Base-by-base conservation (phyloP, 2,888 invertebrate species). In the Hypena proboscidalis region DNA sequence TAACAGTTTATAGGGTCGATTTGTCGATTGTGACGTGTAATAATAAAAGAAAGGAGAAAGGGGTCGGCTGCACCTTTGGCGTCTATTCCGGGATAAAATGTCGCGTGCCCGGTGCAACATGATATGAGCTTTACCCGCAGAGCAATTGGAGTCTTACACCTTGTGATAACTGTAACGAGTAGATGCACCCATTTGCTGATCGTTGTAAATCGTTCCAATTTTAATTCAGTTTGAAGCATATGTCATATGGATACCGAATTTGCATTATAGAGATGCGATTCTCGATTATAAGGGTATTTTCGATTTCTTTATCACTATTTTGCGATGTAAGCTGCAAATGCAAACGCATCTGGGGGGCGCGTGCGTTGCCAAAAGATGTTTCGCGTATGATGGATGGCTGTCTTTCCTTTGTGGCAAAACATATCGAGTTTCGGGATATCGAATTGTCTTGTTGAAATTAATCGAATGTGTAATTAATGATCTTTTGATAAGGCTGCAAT, bases 1-100 rank as follows among this genome's bases (percentile, higher is more conserved):
- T 68, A 58, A 71, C 22, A 53, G 43, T 55, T 75, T 68, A 74
- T 78, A 72, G 72, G 73, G 73, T 72, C 71, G 69, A 73, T 65
- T 60, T 60, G 74, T 72, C 63, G 75, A 72, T 70, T 73, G 67
- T 69, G 66, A 63, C 55, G 63, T 59, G 53, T 70, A 70, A 77
- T 76, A 79, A 80, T 78, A 80, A 67, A 59, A 52, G 54, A 63
- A 59, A 71, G 67, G 75, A 83, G 85, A 85, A 86, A 85, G 82
- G 85, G 87, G 81, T 81, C 64, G 66, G 34, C 49, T 70, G 83
- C 85, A 85, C 87, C 85, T 87, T 87, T 76, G 52, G 44, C 61
- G 40, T 59, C 56, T 65, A 55, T 65, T 65, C 66, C 65, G 70
- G 75, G 67, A 58, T 54, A 65, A 64, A 56, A 70, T 77, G 85